Conservation (phyloP, 2,113 vertebrate species). For the Platichthys flesus region DNA sequence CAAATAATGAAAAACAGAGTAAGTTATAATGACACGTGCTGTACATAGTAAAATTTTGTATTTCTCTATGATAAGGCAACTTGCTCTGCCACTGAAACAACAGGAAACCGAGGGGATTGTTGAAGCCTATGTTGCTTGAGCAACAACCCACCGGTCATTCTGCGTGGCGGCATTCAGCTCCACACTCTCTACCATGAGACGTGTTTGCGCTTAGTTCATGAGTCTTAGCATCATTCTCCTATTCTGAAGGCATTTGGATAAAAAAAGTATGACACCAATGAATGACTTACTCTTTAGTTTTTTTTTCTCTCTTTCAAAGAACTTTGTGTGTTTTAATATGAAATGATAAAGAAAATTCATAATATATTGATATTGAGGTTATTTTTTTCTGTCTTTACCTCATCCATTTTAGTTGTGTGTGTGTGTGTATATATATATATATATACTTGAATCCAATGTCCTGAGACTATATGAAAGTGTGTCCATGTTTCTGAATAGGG, state of each 20-base stretch:
- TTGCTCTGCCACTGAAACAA: conserved; percentile 50
- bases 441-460: conserved; percentile 76
- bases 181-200: conserved; percentile 48
- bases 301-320: conserved; percentile 64
- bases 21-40: conserved; percentile 57
- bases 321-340: conserved; percentile 66
- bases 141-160: conserved; percentile 30
- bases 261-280: conserved; percentile 78
- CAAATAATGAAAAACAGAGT: conserved; percentile 41
- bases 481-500: conserved; percentile 75
- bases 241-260: conserved; percentile 70
- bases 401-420: conserved; percentile 61
- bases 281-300: conserved; percentile 76
- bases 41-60: conserved; percentile 78
- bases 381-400: conserved; percentile 61
- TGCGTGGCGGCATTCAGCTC: conserved; percentile 42
- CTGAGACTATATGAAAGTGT: conserved; percentile 68
- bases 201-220: conserved; percentile 42
- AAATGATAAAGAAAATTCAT: conserved; percentile 66
- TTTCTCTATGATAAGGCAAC: conserved; percentile 63
- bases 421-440: conserved; percentile 45
- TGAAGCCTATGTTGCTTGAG: conserved; percentile 39
- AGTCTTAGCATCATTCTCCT: conserved; percentile 51
- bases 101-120: conserved; percentile 27
- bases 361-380: conserved; percentile 62